Evolutionary conservation across 2,888 invertebrate genomes (phyloP), one percentile per base, ranked within the genome.

Genomic region (Pristionchus exspectatus): DNA sequence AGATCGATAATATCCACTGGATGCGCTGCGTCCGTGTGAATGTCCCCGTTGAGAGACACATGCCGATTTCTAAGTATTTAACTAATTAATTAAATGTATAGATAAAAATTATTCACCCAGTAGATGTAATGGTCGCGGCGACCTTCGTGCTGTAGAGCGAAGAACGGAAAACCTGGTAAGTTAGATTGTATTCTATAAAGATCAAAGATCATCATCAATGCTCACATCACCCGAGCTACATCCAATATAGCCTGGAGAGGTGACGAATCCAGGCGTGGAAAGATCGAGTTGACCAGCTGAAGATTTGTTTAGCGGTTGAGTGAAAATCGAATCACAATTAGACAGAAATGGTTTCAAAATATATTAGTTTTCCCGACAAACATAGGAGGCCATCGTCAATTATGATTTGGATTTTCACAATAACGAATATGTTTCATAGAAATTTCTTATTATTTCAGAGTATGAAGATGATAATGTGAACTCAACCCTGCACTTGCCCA

Each of bases 31-130:
- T 83, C 83, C 7, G 83, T 56, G 83, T 83, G 83, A 27, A 83
- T 56, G 83, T 83, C 83, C 9, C 83, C 83, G 30, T 83, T 83
- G 83, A 83, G 83, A 21, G 30, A 83, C 24, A 83, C 83, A 30
- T 83, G 83, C 7, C 77, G 77, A 10, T 44, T 77, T 9, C 77
- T 77, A n/a, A 44, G 0, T 24, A 33, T 21, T 27, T 50, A 50
- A 44, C 44, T 72, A 30, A 14, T 72, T 38, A 38, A 44, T 0
- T 10, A 77, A 72, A 72, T 30, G 1, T 1, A 30, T 44, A 12
- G 44, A 16, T 2, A 12, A 18, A 16, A 30, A 12, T 24, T 18
- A 12, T 0, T 10, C 16, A 77, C 77, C 77, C 77, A 38, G 21
- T 44, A n/a, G 77, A 38, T 5, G 77, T 77, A 44, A 77, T 77